Base-by-base conservation (phyloP, 2,888 invertebrate species). In the Drosophila kokeensis region DNA sequence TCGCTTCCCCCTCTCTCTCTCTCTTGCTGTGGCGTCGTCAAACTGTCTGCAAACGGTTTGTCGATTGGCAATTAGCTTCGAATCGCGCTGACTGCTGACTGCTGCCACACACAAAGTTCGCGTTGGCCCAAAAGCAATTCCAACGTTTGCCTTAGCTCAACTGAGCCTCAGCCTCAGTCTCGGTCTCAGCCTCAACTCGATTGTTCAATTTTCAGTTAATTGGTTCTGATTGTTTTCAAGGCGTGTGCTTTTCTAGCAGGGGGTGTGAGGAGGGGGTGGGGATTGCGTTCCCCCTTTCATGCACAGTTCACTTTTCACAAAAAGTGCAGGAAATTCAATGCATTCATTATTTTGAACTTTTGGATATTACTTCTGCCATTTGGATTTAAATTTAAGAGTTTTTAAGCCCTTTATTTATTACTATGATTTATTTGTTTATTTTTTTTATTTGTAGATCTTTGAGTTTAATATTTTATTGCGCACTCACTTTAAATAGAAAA, bases 141-240 rank as follows among this genome's bases (percentile, higher is more conserved):
- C 69, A 76, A 68, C 63, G 66, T 65, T 79, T 79, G 75, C 71
- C 68, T 50, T 67, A n/a, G 24, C 48, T 32, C 13, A 45, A 50
- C 50, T 40, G 27, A 38, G 30, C 38, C 54, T 54, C 7, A 27
- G 54, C 24, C 34, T 36, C 15, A 24, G 18, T 8, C 15, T 0
- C 7, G 21, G 66, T 57, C 32, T 50, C 15, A 27, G n/a, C n/a
- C 18, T 5, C 8, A 29, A 66, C 61, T 74, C 83, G 87, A 89
- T 84, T 90, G 84, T 84, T 80, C 79, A 75, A 85, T 81, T 88
- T 89, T 90, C 82, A 86, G 86, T 90, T 91, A 91, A 91, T 91
- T 89, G 90, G 84, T 79, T 81, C 76, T 82, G 89, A 90, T 89
- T 91, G 87, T 83, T 87, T 87, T 82, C 80, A 68, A 83, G 91